A percentile compares a stretch with the other conserved stretches of the same genome.
These are phyloP conservation scores for Euzophera pinguis DNA, from an alignment of 2,888 invertebrate species.

Conservation along the genomic window DNA sequence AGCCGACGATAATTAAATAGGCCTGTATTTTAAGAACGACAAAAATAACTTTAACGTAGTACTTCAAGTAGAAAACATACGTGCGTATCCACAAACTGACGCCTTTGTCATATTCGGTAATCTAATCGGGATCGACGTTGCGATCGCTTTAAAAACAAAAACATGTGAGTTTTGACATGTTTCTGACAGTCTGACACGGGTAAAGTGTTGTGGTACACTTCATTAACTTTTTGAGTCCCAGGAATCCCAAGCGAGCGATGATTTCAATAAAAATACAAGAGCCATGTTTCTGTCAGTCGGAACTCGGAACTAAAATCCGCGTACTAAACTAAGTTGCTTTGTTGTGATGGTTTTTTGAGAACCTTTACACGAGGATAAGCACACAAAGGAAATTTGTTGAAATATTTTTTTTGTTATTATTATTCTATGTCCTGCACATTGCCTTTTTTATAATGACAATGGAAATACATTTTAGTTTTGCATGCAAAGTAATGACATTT, in stretches of 20 bases:
- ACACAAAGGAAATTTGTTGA: slow-evolving; percentile 30
- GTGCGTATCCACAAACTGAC: background rate
- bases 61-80: background rate
- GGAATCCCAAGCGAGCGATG: slow-evolving; percentile 37
- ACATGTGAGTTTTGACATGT: slow-evolving; percentile 64
- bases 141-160: slow-evolving; percentile 53
- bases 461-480: no score
- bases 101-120: slow-evolving; percentile 34
- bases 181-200: slow-evolving; percentile 74
- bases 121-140: slow-evolving; percentile 54
- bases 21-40: no score
- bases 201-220: slow-evolving; percentile 66
- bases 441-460: background rate
- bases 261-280: slow-evolving; percentile 31
- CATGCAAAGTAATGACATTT: no score
- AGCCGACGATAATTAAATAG: no score
- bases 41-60: background rate
- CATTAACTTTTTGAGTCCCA: slow-evolving; percentile 59
- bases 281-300: slow-evolving; percentile 29
- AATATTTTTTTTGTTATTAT: slow-evolving; percentile 25
- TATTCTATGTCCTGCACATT: slow-evolving; percentile 26
- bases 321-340: slow-evolving; percentile 25
- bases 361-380: slow-evolving; percentile 32
- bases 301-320: slow-evolving; percentile 28
- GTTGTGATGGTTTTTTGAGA: slow-evolving; percentile 25